Evolutionary conservation across 2,888 invertebrate genomes (phyloP), one percentile per base, ranked within the genome.

Genomic region (Lepidochrysops patricia): DNA sequence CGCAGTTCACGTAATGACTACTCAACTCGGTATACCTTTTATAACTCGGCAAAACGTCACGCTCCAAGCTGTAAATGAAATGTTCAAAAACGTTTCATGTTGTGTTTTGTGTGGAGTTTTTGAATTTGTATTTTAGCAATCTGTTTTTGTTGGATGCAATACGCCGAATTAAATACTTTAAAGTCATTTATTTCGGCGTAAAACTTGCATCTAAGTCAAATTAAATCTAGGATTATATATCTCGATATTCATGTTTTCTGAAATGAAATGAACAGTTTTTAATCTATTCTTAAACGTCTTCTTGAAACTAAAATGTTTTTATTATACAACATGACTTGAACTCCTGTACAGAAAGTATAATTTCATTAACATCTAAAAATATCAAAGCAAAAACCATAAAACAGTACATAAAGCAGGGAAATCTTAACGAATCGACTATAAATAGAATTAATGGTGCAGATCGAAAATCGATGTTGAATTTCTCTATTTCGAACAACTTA

Each of bases 381-480:
- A 37, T 15, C 15, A 7, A 37, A 15, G 15, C 7, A 7, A 29
- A 29, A 29, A 29, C 12, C 26, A 9, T 26, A 26, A 27, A 50
- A 27, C 27, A 52, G 15, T 6, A 52, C 15, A 52, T 52, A 13
- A 37, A n/a, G 34, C 12, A n/a, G 3, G 7, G 56, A 35, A 57
- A 57, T 57, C 57, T 57, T 26, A 35, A 57, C 32, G 56, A 56
- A 56, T 34, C 34, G 12, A 52, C 34, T 57, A 57, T 63, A 64
- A 64, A 66, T 64, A 64, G 60, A 64, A 61, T 64, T 66, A 64
- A 66, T 65, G 59, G 65, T 61, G 66, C 61, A 60, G 60, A 64
- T 67, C 60, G 58, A 67, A 61, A 64, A 66, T 63, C 64, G 61
- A 64, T 65, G 60, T 63, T 59, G 61, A 58, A 64, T 61, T 65